These are phyloP conservation scores for Lycaena phlaeas DNA, from an alignment of 2,888 invertebrate genomes.

Conservation along the genomic window DNA sequence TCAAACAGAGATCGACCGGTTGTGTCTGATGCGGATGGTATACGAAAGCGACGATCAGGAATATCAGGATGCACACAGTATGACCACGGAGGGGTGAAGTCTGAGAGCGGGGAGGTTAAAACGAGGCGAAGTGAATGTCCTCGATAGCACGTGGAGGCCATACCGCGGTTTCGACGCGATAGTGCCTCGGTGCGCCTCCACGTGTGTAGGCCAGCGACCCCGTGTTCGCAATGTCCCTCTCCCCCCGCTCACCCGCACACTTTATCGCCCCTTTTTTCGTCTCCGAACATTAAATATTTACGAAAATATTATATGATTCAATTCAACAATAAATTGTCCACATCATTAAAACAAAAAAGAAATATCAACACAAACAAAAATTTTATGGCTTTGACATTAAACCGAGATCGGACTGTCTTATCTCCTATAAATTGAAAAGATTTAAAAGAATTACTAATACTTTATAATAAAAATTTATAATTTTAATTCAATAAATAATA, in stretches of 20 bases:
- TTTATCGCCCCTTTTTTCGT: slow-evolving; percentile 7
- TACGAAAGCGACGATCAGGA: slow-evolving; percentile 49
- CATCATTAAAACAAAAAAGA: too few species aligned
- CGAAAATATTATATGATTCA: background rate
- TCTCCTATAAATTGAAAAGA: too few species aligned
- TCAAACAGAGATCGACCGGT: too few species aligned
- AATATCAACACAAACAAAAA: too few species aligned
- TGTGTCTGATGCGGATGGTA: slow-evolving; percentile 61
- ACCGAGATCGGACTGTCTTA: too few species aligned
- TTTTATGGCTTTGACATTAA: too few species aligned
- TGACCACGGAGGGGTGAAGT: slow-evolving; percentile 41
- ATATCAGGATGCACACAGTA: slow-evolving; percentile 63
- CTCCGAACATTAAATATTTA: slow-evolving; percentile 5
- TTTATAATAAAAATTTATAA: too few species aligned
- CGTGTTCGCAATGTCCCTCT: slow-evolving; percentile 23
- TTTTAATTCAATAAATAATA: background rate
- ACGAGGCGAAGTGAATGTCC: slow-evolving; percentile 58
- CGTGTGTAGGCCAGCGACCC: slow-evolving; percentile 34
- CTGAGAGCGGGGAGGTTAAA: slow-evolving; percentile 39
- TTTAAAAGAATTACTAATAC: too few species aligned
- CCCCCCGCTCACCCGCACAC: slow-evolving; percentile 27
- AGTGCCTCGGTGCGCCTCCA: slow-evolving; percentile 65
- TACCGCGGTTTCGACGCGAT: slow-evolving; percentile 23
- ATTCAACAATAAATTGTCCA: background rate
- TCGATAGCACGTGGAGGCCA: slow-evolving; percentile 22